Evolutionary conservation across 1,140 invertebrate species (phyloP).

Genomic region (Drosophila kohkoa): DNA sequence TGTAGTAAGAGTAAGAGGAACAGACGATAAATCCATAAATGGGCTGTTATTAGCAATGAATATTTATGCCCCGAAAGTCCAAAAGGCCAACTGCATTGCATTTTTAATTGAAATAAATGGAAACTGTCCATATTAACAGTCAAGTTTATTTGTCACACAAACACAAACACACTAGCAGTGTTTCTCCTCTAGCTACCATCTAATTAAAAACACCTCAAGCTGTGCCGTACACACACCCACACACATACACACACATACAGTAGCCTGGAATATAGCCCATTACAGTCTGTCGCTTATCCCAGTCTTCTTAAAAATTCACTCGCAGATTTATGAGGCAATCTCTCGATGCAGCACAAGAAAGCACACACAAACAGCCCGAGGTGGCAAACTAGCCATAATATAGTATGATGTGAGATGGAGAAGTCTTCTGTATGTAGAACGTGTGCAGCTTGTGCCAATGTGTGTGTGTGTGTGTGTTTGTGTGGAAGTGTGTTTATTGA

Average conservation of each 20-base stretch:
- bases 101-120: slow-evolving; percentile 75
- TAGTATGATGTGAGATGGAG: background rate
- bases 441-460: too few relatives aligned
- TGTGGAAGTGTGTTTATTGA: slow-evolving; percentile 17
- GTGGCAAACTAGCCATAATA: slow-evolving; percentile 8
- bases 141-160: slow-evolving; percentile 21
- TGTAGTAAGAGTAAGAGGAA: slow-evolving; percentile 2
- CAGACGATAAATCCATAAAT: background rate
- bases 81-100: slow-evolving; percentile 40
- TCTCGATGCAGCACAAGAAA: slow-evolving; percentile 11
- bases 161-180: background rate
- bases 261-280: background rate
- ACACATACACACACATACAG: background rate
- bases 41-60: slow-evolving; percentile 64
- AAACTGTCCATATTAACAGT: slow-evolving; percentile 54
- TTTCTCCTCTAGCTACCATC: slow-evolving; percentile 11
- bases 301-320: slow-evolving; percentile 41
- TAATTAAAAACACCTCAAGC: slow-evolving; percentile 70
- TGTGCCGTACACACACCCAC: slow-evolving; percentile 4
- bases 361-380: background rate
- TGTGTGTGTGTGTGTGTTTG: background rate
- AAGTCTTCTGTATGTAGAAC: too few relatives aligned
- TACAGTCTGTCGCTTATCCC: slow-evolving; percentile 14
- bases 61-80: slow-evolving; percentile 56
- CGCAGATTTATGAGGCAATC: slow-evolving; percentile 55